phyloP scores from a whole-genome alignment of 2,888 invertebrate genomes.

The Athripsodes cinereus region DNA sequence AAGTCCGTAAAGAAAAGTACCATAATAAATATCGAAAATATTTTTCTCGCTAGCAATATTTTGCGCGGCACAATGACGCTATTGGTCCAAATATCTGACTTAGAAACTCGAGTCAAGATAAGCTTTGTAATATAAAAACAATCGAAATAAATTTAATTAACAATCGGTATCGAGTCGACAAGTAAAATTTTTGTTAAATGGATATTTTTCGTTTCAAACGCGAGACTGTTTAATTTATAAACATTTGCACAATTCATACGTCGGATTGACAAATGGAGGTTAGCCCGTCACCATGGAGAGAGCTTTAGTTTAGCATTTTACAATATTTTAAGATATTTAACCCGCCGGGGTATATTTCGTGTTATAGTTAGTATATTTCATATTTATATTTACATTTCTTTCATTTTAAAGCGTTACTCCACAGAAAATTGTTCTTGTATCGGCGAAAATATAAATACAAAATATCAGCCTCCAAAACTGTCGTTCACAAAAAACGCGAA shows the following conservation, averaged over 20 bases:
- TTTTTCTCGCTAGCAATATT: background rate
- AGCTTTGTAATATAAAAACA: slow-evolving; percentile 18
- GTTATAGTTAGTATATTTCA: slow-evolving; percentile 9
- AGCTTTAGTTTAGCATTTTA: slow-evolving; percentile 38
- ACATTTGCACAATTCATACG: background rate
- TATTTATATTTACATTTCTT: background rate
- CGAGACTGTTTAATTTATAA: background rate
- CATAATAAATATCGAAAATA: no score
- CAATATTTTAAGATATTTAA: slow-evolving; percentile 16
- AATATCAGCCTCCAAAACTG: slow-evolving; percentile 15
- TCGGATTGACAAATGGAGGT: slow-evolving; percentile 21
- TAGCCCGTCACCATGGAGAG: slow-evolving; percentile 50
- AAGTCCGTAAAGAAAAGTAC: no score
- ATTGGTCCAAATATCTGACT: background rate
- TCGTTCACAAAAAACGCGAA: background rate
- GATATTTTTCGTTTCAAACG: background rate
- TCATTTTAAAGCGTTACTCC: slow-evolving; percentile 1
- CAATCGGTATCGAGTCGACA: background rate
- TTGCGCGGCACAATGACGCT: background rate
- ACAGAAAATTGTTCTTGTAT: slow-evolving; percentile 1
- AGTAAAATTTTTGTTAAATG: background rate
- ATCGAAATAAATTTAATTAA: slow-evolving; percentile 3
- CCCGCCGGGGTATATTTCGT: slow-evolving; percentile 7
- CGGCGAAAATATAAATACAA: slow-evolving; percentile 14
- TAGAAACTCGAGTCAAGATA: slow-evolving; percentile 12